Evolutionary conservation across 1,140 invertebrate species (phyloP).

Genomic region (Drosophila neocordata): DNA sequence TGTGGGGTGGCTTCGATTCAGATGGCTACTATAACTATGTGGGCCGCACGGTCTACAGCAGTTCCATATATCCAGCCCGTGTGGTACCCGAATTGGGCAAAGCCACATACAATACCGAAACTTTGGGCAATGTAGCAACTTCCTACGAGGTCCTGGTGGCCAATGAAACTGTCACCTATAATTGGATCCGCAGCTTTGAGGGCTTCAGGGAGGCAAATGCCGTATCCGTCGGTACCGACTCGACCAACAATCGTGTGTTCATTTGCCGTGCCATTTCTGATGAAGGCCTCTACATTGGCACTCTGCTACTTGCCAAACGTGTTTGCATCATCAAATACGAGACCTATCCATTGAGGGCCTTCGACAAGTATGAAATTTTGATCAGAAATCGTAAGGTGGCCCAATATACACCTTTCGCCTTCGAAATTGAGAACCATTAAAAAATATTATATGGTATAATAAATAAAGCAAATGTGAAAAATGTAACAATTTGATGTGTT

Average conservation of each 20-base stretch:
- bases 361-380: slow-evolving; percentile 55
- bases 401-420: not conserved
- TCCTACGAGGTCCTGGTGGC: slow-evolving; percentile 38
- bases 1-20: slow-evolving; percentile 45
- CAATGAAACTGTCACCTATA: slow-evolving; percentile 51
- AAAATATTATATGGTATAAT: not conserved
- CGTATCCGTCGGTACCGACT: slow-evolving; percentile 48
- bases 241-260: slow-evolving; percentile 40
- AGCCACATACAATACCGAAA: slow-evolving; percentile 45
- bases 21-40: slow-evolving; percentile 55
- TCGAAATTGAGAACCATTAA: not conserved
- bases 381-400: slow-evolving; percentile 27
- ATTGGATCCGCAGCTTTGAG: slow-evolving; percentile 56
- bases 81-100: slow-evolving; percentile 40
- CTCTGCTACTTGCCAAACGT: slow-evolving; percentile 17
- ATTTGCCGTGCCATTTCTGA: slow-evolving; percentile 35
- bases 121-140: not conserved
- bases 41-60: slow-evolving; percentile 25
- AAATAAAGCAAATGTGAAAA: slow-evolving; percentile 4
- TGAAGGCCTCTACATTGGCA: slow-evolving; percentile 40
- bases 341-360: slow-evolving; percentile 4
- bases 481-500: slow-evolving; percentile 6
- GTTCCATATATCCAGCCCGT: slow-evolving; percentile 43
- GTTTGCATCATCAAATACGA: slow-evolving; percentile 38
- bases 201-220: slow-evolving; percentile 50